Evolutionary conservation across 1,140 invertebrate species (phyloP), one percentile per base, ranked within the genome.

Genomic region (Aphis craccivora): DNA sequence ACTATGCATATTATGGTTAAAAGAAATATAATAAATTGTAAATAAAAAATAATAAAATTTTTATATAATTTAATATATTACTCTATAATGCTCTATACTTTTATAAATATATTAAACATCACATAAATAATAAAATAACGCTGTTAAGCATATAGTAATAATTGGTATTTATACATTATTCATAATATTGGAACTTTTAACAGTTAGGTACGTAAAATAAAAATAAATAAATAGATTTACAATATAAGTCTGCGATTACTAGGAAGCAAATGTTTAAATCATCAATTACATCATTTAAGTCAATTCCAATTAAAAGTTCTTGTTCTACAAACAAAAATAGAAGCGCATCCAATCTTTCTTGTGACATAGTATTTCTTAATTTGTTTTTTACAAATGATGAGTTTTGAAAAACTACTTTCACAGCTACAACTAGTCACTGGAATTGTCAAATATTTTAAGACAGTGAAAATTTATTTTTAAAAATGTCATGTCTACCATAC

Each of bases 351-450:
- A 91, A 76, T 60, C 37, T 55, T 55, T 91, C 90, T 91, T 91
- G 60, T 60, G 30, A n/a, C 55, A 91, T 91, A 35, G 60, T 91
- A 45, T 43, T 43, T 76, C 90, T 35, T 30, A 91, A 45, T 76
- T 91, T 91, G 53, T n/a, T 43, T 91, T 91, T 91, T n/a, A 91
- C 60, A 43, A 67, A n/a, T 37, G 55, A 11, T 91, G 51, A 91
- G 37, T 91, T 91, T 91, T 30, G 90, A 91, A 67, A 91, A 91
- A 40, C 53, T 43, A 14, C 60, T n/a, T 91, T 91, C 60, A 67
- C 90, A 91, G 23, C 53, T 43, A 67, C 90, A 91, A 37, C 90
- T 91, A 55, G 60, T 91, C 35, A 91, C 55, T n/a, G 90, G 90
- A 91, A 91, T 91, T 76, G 67, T 76, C 55, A 53, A 76, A 76